Conservation (phyloP, 2,113 vertebrate species). For the Lophura nycthemera region DNA sequence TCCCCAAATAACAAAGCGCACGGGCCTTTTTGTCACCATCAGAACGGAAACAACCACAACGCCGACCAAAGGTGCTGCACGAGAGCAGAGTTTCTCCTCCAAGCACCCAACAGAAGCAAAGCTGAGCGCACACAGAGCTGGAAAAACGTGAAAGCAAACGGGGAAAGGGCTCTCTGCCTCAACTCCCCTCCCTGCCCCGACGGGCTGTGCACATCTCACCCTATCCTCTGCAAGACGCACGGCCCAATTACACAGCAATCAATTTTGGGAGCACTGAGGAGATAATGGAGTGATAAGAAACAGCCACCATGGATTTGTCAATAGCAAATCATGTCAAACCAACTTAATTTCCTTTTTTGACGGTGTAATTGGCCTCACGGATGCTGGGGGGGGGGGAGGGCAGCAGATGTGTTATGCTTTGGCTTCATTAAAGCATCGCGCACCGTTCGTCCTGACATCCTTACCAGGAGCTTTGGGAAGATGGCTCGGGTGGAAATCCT, state of each 20-base stretch:
- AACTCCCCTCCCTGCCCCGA: not conserved
- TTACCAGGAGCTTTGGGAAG: not conserved
- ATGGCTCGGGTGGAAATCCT: not conserved
- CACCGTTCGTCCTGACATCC: not conserved
- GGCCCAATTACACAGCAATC: conserved; percentile 71
- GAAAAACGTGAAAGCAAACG: not conserved
- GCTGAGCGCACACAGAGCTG: fast-evolving
- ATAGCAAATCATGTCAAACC: conserved; percentile 71
- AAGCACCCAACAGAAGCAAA: not conserved
- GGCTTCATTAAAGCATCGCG: conserved; percentile 51
- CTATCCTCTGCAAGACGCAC: fast-evolving
- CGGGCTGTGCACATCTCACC: not conserved
- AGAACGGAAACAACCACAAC: not conserved
- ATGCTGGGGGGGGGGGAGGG: not conserved
- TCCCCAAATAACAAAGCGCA: not conserved
- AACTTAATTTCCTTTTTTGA: conserved; percentile 74
- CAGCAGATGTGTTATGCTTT: conserved; percentile 55
- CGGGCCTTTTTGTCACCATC: not conserved
- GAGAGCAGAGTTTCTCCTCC: not conserved
- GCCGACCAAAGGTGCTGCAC: not conserved
- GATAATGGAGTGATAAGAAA: conserved; percentile 74
- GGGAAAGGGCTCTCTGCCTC: not conserved
- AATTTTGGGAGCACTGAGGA: conserved; percentile 69
- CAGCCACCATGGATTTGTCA: conserved; percentile 66
- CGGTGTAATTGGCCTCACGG: conserved; percentile 64